Conservation (phyloP, 2,888 invertebrate genomes). For the Drosophila diplacantha region DNA sequence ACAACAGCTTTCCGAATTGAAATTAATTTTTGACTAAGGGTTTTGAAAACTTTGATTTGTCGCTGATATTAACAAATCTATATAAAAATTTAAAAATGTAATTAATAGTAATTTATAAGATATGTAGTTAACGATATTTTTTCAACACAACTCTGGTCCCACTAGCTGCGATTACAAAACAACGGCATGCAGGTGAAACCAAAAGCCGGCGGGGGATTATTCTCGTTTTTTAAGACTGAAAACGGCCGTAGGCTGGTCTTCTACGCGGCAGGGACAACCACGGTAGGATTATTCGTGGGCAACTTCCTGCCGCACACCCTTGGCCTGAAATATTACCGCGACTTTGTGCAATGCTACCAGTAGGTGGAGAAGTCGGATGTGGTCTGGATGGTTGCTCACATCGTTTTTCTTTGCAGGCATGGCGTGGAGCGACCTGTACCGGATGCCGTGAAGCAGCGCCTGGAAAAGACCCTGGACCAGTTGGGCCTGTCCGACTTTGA, state of each 20-base stretch:
- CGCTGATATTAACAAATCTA: no score
- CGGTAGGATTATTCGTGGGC: constrained; percentile 77
- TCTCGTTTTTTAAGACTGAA: constrained; percentile 76
- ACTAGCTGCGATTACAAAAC: constrained; percentile 14
- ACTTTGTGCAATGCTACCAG: constrained; percentile 83
- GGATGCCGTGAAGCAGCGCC: constrained; percentile 78
- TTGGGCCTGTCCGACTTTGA: constrained; percentile 80
- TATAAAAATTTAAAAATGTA: neutral
- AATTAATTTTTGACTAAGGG: neutral
- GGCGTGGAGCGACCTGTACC: constrained; percentile 81
- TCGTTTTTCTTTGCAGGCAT: constrained; percentile 78
- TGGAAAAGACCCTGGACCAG: constrained; percentile 81
- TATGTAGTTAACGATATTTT: neutral
- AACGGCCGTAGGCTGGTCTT: constrained; percentile 80
- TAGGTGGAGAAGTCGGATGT: constrained; percentile 66
- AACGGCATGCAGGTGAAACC: constrained; percentile 18
- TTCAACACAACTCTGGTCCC: neutral
- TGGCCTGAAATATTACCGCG: constrained; percentile 81
- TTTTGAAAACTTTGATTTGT: neutral
- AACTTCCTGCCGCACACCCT: constrained; percentile 82
- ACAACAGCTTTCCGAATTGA: neutral
- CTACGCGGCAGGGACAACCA: constrained; percentile 78
- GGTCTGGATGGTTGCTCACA: neutral
- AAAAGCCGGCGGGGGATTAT: constrained; percentile 45
- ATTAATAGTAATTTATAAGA: neutral